These are phyloP conservation scores for Drosophila paulistorum DNA, from an alignment of 1,140 invertebrate species.

Conservation along the genomic window DNA sequence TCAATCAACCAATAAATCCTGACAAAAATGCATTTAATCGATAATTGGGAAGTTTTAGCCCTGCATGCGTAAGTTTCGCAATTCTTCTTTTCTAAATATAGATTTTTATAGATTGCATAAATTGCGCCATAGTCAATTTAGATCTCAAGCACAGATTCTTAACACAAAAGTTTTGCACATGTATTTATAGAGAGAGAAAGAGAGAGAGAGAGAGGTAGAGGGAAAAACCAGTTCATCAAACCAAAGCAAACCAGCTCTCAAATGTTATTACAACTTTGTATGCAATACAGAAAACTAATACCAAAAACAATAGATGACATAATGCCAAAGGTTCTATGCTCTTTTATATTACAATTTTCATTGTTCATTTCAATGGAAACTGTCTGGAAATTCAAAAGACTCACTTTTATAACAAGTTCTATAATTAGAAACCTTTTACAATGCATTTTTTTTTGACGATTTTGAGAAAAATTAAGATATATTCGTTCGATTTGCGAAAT, in stretches of 20 bases:
- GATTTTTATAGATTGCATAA: slow-evolving; percentile 3
- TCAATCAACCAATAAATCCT: not conserved
- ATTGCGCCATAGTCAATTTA: slow-evolving; percentile 2
- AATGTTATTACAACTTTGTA: slow-evolving; percentile 3
- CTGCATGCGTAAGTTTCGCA: slow-evolving; percentile 59
- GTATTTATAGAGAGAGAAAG: not conserved
- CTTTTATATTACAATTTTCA: not conserved
- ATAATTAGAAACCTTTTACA: too few relatives aligned
- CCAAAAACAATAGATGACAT: not conserved
- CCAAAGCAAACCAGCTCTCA: slow-evolving; percentile 3
- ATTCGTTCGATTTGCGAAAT: too few relatives aligned
- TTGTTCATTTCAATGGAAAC: too few relatives aligned
- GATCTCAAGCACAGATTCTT: not conserved
- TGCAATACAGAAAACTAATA: not conserved
- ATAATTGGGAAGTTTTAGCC: slow-evolving; percentile 68
- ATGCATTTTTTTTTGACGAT: too few relatives aligned
- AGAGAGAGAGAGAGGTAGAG: not conserved
- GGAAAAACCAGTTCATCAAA: slow-evolving; percentile 3
- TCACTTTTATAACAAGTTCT: too few relatives aligned
- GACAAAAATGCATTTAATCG: slow-evolving; percentile 48
- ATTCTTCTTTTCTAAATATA: not conserved
- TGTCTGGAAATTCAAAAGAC: too few relatives aligned
- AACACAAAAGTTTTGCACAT: not conserved
- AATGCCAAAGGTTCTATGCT: not conserved
- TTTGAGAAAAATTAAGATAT: too few relatives aligned